Percentiles rank a stretch among this genome's conserved stretches.
These are phyloP conservation scores for Entomobrya multifasciata DNA, from an alignment of 2,888 invertebrate species.

Conservation along the genomic window DNA sequence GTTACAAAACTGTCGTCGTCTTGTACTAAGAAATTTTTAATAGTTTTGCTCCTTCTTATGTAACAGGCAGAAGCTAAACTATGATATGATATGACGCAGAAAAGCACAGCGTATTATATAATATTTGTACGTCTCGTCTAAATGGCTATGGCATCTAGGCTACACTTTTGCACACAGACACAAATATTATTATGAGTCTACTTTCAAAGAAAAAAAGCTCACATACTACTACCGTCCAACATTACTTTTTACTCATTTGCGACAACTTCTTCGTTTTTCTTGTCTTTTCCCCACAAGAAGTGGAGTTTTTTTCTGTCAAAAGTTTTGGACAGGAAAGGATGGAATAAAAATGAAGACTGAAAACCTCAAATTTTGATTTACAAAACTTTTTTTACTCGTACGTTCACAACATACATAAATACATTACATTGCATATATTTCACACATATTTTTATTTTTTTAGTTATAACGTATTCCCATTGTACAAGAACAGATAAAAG, in stretches of 20 bases:
- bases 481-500: not conserved
- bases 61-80: not conserved
- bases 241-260: slow-evolving; percentile 61
- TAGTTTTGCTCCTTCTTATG: not conserved
- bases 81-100: not conserved
- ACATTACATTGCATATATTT: not conserved
- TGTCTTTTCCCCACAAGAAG: slow-evolving; percentile 36
- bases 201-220: slow-evolving; percentile 37
- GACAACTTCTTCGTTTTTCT: slow-evolving; percentile 32
- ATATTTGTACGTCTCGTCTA: not conserved
- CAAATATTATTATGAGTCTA: slow-evolving; percentile 20
- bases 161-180: not conserved
- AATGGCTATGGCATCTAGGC: not conserved
- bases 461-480: not conserved
- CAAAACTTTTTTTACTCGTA: slow-evolving; percentile 36
- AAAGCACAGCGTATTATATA: slow-evolving; percentile 7
- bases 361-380: slow-evolving; percentile 67
- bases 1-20: slow-evolving; percentile 13
- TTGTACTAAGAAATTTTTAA: slow-evolving; percentile 6
- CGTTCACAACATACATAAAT: not conserved
- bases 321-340: slow-evolving; percentile 61
- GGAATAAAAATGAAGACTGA: slow-evolving; percentile 68
- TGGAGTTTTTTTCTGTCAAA: slow-evolving; percentile 62
- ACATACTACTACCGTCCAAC: not conserved
- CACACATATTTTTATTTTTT: not conserved